These are phyloP conservation scores for Urocolius indicus DNA, from an alignment of 2,113 vertebrate genomes.

Conservation along the genomic window DNA sequence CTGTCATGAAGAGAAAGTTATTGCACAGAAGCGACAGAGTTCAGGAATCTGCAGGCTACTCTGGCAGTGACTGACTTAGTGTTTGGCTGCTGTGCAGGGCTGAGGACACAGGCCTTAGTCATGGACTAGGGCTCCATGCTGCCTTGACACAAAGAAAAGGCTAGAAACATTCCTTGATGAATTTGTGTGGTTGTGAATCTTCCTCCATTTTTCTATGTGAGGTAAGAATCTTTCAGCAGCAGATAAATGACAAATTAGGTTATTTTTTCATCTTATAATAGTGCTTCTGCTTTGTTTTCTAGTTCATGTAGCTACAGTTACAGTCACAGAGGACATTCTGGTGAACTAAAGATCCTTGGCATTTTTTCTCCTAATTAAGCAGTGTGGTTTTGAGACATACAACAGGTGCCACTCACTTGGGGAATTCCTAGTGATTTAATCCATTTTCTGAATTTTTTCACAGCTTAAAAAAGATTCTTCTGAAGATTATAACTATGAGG, in stretches of 20 bases:
- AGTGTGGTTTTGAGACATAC: not conserved
- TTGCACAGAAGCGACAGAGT: not conserved
- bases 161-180: not conserved
- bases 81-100: not conserved
- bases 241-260: not conserved
- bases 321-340: not conserved
- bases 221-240: accelerated
- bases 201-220: not conserved
- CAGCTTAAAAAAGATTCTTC: not conserved
- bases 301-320: not conserved
- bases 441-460: not conserved
- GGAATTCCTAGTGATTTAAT: not conserved
- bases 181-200: not conserved
- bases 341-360: not conserved
- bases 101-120: accelerated
- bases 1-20: not conserved
- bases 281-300: not conserved
- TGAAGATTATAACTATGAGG: not conserved
- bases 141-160: not conserved
- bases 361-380: slow-evolving; percentile 13
- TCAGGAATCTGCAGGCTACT: not conserved
- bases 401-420: no score
- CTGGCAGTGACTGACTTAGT: accelerated
- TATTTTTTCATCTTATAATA: not conserved
- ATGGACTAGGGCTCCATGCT: not conserved